These are phyloP conservation scores for Ceratoteleas bidentatus DNA, from an alignment of 1,140 invertebrate genomes.

Conservation along the genomic window DNA sequence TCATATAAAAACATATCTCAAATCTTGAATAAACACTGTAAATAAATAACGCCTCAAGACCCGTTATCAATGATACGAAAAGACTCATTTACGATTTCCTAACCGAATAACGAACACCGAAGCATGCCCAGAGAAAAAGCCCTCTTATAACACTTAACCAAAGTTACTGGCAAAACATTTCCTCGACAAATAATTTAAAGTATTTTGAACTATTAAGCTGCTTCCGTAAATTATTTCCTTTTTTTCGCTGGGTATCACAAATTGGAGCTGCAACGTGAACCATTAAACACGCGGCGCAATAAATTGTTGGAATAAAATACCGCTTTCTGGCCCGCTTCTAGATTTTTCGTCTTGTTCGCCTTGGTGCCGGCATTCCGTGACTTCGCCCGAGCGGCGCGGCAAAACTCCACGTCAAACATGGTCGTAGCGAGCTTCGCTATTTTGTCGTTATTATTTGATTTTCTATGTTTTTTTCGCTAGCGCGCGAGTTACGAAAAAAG, in stretches of 20 bases:
- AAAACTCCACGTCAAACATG: slow-evolving; percentile 18
- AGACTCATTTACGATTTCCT: too few relatives aligned
- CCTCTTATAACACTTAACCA: slow-evolving; percentile 25
- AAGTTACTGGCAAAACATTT: slow-evolving; percentile 27
- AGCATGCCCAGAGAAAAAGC: slow-evolving; percentile 13
- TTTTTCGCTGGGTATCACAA: slow-evolving; percentile 15
- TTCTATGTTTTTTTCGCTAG: slow-evolving; percentile 23
- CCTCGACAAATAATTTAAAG: slow-evolving; percentile 41
- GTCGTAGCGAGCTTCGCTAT: background rate
- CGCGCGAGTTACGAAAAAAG: slow-evolving; percentile 31
- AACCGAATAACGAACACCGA: too few relatives aligned
- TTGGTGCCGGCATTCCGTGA: background rate
- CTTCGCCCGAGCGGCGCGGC: background rate
- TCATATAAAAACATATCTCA: too few relatives aligned
- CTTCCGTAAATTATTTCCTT: slow-evolving; percentile 30
- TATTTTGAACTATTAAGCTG: slow-evolving; percentile 44
- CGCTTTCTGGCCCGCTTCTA: slow-evolving; percentile 38
- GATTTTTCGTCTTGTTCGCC: slow-evolving; percentile 27
- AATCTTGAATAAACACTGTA: too few relatives aligned
- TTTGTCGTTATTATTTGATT: slow-evolving; percentile 42
- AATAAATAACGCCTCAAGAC: too few relatives aligned
- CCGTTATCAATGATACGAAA: too few relatives aligned
- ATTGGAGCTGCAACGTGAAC: slow-evolving; percentile 38
- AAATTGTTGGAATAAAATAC: slow-evolving; percentile 48
- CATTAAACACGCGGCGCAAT: slow-evolving; percentile 17